These are phyloP conservation scores for Paedocypris sp. DNA, from an alignment of 2,113 vertebrate species.

Conservation along the genomic window DNA sequence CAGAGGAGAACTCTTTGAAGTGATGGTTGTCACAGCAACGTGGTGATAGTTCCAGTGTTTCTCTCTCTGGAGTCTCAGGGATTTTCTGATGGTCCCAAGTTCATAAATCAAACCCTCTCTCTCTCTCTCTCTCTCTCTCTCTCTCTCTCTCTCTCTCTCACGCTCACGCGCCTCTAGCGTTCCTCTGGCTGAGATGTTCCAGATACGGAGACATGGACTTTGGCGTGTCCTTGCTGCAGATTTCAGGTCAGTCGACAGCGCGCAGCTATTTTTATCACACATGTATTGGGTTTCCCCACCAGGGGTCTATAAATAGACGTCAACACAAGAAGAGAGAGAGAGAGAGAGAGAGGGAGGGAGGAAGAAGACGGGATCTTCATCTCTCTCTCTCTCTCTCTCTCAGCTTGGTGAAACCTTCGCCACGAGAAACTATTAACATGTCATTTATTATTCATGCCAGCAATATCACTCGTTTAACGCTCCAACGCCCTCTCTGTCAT, in stretches of 20 bases:
- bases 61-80: neutral
- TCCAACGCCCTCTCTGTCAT: too few species aligned
- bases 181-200: too few species aligned
- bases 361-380: neutral
- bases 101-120: neutral
- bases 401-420: too few species aligned
- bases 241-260: constrained; percentile 11
- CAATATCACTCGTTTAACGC: too few species aligned
- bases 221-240: neutral
- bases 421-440: too few species aligned
- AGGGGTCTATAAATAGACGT: constrained; percentile 21
- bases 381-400: too few species aligned
- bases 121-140: too few species aligned
- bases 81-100: neutral
- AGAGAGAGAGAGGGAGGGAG: neutral
- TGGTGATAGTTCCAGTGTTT: neutral
- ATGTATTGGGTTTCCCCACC: constrained; percentile 26
- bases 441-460: too few species aligned
- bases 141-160: too few species aligned
- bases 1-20: constrained; percentile 18
- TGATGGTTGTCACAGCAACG: constrained; percentile 17
- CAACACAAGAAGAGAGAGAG: neutral
- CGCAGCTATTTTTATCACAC: constrained; percentile 23
- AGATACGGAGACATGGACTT: neutral
- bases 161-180: too few species aligned